Percentiles rank a stretch among this genome's conserved stretches.
These are phyloP conservation scores for Dolomedes plantarius DNA, from an alignment of 2,888 invertebrate species.

Conservation along the genomic window DNA sequence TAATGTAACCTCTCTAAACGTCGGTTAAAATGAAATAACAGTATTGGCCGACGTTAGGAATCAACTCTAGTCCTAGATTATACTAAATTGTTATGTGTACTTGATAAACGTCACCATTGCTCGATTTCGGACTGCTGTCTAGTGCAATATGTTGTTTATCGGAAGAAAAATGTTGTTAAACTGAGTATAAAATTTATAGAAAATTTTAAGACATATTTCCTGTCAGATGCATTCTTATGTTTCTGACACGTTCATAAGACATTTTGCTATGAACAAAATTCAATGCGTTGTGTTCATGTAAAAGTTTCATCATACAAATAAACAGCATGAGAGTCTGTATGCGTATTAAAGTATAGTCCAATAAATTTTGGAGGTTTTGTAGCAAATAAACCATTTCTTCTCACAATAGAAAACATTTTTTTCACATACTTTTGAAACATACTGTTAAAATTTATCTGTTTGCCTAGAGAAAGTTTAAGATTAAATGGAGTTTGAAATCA, in stretches of 20 bases:
- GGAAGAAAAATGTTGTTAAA: conserved; percentile 58
- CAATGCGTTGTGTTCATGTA: conserved; percentile 56
- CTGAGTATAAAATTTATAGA: conserved; percentile 68
- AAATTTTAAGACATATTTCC: conserved; percentile 61
- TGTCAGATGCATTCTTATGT: conserved; percentile 30
- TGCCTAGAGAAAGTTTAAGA: conserved; percentile 3
- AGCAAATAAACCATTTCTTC: conserved; percentile 55
- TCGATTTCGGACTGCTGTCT: conserved; percentile 52
- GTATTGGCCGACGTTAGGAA: conserved; percentile 65
- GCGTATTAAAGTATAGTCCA: conserved; percentile 62
- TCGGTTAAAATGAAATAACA: conserved; percentile 57
- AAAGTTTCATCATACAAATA: conserved; percentile 52
- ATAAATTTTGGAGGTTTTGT: conserved; percentile 68
- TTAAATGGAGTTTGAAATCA: conserved; percentile 10
- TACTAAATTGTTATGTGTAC: conserved; percentile 53
- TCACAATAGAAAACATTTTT: conserved; percentile 14
- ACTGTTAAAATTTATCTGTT: conserved; percentile 3
- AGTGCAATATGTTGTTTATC: conserved; percentile 65
- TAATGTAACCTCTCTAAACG: conserved; percentile 46
- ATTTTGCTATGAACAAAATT: conserved; percentile 63
- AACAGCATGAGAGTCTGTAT: conserved; percentile 60
- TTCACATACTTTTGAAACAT: conserved; percentile 21
- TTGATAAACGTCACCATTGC: conserved; percentile 46
- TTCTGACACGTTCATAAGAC: conserved; percentile 34
- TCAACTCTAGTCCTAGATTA: conserved; percentile 53